Evolutionary conservation across 2,113 vertebrate species (phyloP), one percentile per base, ranked within the genome.

Genomic region (Proteles cristata): DNA sequence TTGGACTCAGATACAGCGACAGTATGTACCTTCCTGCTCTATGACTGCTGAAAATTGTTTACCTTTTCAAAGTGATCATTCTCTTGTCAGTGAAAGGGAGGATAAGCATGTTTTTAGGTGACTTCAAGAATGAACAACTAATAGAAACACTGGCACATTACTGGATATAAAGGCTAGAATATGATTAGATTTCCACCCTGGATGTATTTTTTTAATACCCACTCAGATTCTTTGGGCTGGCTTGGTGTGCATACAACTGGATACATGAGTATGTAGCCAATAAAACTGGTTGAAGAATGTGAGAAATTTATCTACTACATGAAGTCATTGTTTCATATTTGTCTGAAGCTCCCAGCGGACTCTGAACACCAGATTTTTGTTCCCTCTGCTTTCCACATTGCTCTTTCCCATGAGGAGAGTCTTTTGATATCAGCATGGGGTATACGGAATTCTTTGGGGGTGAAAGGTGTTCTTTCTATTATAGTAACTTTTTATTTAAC

Each of bases 381-480:
- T 96, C 94, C 94, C 92, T 97, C 94, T 96, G 96, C 96, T 97
- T 86, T 95, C 95, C 97, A 97, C 97, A 95, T 96, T 93, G 95
- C 96, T 92, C 79, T 93, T 97, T 98, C 97, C 95, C 98, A 97
- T 95, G 97, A 97, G 97, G 98, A 96, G 96, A 65, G 35, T 73
- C 96, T 97, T 98, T 97, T 98, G 97, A 98, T 97, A 97, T 97
- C 97, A 96, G 97, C 98, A 97, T 97, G 97, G 96, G 94, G 97
- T 96, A 74, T 86, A 82, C 97, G 94, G 95, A 97, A 97, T 98
- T 97, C 96, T 97, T 97, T 69, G 61, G 90, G 93, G 97, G 97
- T 97, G 97, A 97, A 97, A 98, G 97, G 97, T 98, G 96, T 97
- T 96, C 76, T 93, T 97, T 97, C 93, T 96, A 86, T 96, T 93